These are phyloP conservation scores for Dufourea novaeangliae DNA, from an alignment of 1,140 invertebrate genomes.

Conservation along the genomic window DNA sequence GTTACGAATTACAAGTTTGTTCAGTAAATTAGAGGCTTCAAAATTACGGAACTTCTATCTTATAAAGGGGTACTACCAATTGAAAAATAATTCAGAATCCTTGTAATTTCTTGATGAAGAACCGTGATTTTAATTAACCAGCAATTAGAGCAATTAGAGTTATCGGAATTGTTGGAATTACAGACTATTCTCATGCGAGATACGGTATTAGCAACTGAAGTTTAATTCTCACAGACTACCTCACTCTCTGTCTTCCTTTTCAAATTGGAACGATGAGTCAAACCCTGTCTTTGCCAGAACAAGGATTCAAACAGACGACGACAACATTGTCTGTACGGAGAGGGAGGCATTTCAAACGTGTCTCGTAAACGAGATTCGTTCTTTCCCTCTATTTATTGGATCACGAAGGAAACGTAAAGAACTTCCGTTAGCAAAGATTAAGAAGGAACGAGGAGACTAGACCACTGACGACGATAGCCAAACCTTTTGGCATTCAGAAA, in stretches of 20 bases:
- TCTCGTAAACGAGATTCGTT: conserved; percentile 58
- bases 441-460: conserved; percentile 38
- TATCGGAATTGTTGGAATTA: background rate
- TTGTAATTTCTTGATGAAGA: background rate
- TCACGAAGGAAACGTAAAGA: conserved; percentile 57
- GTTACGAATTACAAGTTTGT: background rate
- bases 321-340: conserved; percentile 12
- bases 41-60: background rate
- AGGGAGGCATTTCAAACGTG: conserved; percentile 57
- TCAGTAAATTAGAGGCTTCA: background rate
- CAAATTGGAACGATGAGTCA: background rate
- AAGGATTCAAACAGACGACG: conserved; percentile 24
- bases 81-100: background rate
- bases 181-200: background rate
- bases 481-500: conserved; percentile 70
- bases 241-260: background rate
- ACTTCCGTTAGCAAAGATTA: conserved; percentile 65
- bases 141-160: background rate
- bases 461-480: conserved; percentile 48
- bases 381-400: conserved; percentile 56
- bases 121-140: background rate
- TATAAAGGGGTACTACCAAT: background rate
- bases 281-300: conserved; percentile 26
- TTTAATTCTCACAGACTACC: background rate
- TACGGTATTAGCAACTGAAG: background rate